phyloP scores from a whole-genome alignment of 2,888 invertebrate genomes.

The Synanthedon tipuliformis region DNA sequence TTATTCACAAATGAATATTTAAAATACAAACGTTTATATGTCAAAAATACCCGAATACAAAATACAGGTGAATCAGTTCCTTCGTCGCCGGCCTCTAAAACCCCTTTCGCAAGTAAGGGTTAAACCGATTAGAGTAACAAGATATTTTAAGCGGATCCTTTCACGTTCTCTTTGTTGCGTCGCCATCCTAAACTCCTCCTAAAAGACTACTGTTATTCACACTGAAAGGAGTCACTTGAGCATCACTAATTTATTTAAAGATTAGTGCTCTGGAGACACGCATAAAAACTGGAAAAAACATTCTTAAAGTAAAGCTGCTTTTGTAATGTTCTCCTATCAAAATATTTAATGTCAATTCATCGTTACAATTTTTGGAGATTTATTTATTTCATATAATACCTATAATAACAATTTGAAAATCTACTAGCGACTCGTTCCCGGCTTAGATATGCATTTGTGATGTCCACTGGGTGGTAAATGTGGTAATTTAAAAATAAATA shows the following conservation, averaged over 20 bases:
- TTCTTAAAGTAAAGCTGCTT: not conserved
- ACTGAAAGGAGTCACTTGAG: not conserved
- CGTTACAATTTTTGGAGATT: no score
- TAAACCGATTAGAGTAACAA: slow-evolving; percentile 60
- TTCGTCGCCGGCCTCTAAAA: slow-evolving; percentile 15
- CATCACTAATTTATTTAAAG: not conserved
- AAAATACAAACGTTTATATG: no score
- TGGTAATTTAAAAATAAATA: no score
- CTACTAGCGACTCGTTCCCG: no score
- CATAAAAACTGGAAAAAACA: not conserved
- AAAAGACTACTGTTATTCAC: slow-evolving; percentile 3
- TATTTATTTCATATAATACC: no score
- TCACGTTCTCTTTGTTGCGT: slow-evolving; percentile 13
- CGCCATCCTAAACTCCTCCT: slow-evolving; percentile 4
- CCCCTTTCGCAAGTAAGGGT: slow-evolving; percentile 30
- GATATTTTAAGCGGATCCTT: slow-evolving; percentile 51
- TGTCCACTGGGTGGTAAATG: no score
- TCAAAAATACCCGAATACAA: no score
- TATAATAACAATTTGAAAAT: no score
- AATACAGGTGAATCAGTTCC: not conserved
- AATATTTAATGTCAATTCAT: no score
- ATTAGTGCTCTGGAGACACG: not conserved
- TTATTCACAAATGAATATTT: no score
- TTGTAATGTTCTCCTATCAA: no score
- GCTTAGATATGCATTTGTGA: no score